Percentiles rank a stretch among this genome's conserved stretches.
These are phyloP conservation scores for Tetramorium simillimum DNA, from an alignment of 1,140 invertebrate species.

Conservation along the genomic window DNA sequence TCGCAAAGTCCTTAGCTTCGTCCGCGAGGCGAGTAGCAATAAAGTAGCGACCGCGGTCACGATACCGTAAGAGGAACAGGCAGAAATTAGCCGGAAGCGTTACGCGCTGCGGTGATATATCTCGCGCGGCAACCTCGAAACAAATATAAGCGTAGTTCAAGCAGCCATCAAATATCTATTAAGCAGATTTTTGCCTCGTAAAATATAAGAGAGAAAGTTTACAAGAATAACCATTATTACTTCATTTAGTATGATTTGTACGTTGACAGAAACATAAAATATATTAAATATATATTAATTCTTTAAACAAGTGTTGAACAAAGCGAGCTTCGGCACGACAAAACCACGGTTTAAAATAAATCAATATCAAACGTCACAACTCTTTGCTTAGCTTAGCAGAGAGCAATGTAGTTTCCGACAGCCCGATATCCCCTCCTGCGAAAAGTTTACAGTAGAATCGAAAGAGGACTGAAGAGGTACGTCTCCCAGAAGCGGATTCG, in stretches of 20 bases:
- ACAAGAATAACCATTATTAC: background rate
- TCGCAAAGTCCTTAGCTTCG: conserved; percentile 24
- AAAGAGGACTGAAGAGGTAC: conserved; percentile 46
- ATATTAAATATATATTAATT: background rate
- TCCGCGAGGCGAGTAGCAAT: conserved; percentile 28
- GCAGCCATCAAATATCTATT: conserved; percentile 58
- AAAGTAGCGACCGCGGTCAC: conserved; percentile 51
- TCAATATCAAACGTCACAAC: background rate
- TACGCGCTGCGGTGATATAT: conserved; percentile 51
- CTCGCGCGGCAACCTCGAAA: conserved; percentile 45
- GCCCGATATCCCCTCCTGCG: background rate
- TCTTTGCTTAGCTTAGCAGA: background rate
- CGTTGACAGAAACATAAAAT: background rate
- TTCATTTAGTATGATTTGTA: background rate
- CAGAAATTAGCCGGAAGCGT: conserved; percentile 60
- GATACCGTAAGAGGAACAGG: conserved; percentile 48
- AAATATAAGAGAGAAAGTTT: conserved; percentile 15
- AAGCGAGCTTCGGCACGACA: background rate
- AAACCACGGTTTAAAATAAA: background rate
- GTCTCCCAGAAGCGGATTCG: conserved; percentile 53
- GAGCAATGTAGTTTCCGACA: background rate
- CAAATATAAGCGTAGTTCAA: conserved; percentile 40
- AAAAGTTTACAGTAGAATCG: conserved; percentile 29
- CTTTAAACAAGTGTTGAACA: background rate
- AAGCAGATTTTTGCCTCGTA: conserved; percentile 48